phyloP scores from a whole-genome alignment of 2,797 vertebrate genomes.

The Denticeps clupeoides region DNA sequence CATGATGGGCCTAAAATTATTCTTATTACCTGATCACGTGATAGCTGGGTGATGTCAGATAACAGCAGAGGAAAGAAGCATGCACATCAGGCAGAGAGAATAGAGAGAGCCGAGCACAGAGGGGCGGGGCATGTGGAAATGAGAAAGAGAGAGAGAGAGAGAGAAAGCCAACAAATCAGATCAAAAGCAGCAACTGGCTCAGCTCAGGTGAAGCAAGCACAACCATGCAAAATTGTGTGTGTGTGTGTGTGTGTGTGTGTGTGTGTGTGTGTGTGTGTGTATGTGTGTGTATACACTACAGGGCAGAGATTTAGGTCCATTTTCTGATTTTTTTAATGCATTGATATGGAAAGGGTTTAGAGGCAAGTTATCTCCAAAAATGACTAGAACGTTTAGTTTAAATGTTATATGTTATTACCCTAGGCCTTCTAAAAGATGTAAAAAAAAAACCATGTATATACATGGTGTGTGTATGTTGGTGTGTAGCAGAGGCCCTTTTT shows the following conservation, averaged over 20 bases:
- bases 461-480: no score
- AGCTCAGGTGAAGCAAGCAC: constrained; percentile 18
- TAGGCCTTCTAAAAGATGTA: no score
- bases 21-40: not conserved
- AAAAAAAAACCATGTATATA: no score
- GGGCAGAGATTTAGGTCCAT: no score
- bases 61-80: not conserved
- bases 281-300: not conserved
- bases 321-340: no score
- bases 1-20: not conserved
- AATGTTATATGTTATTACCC: no score
- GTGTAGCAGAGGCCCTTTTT: no score
- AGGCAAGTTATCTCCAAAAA: no score
- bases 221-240: no score
- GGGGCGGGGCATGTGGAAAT: not conserved
- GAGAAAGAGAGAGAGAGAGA: not conserved
- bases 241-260: no score
- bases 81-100: not conserved
- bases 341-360: no score
- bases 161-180: constrained; percentile 20
- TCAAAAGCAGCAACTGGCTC: constrained; percentile 5
- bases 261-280: not conserved
- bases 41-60: not conserved
- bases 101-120: constrained; percentile 9
- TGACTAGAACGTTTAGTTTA: no score